These are phyloP conservation scores for Musca domestica DNA, from an alignment of 1,140 invertebrate genomes.

Conservation along the genomic window DNA sequence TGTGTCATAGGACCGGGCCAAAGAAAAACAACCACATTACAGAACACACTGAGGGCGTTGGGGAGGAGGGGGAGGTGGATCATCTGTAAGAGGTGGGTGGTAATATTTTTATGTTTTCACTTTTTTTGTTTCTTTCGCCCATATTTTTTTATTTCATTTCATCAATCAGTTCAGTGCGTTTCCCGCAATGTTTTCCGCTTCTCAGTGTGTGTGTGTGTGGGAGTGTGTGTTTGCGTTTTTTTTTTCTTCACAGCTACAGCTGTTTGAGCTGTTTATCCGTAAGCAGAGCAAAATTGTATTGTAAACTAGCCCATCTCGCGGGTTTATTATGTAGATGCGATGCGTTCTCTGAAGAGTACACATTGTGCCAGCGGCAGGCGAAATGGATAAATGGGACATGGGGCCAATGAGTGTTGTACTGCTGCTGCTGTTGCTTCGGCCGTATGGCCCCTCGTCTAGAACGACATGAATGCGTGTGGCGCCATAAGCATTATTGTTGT, in stretches of 20 bases:
- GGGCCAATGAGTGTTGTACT: too few species aligned
- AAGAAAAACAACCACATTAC: too few species aligned
- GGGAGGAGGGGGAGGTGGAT: not conserved
- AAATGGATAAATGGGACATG: too few species aligned
- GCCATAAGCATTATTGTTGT: slow-evolving; percentile 11
- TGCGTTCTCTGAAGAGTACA: too few species aligned
- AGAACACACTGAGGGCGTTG: not conserved
- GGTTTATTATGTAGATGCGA: too few species aligned
- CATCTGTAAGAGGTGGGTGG: too few species aligned
- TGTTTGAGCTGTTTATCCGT: not conserved
- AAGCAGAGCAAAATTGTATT: too few species aligned
- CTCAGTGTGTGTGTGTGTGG: too few species aligned
- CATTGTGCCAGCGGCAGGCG: too few species aligned
- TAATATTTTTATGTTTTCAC: not conserved
- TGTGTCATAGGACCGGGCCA: not conserved
- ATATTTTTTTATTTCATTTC: slow-evolving; percentile 4
- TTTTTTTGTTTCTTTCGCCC: not conserved
- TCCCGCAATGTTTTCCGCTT: slow-evolving; percentile 8
- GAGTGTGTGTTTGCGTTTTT: not conserved
- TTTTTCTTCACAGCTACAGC: not conserved
- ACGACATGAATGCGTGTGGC: slow-evolving; percentile 8
- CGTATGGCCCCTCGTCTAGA: too few species aligned
- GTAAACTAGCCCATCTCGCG: too few species aligned
- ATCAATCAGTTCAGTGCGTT: slow-evolving; percentile 9
- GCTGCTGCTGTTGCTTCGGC: too few species aligned